Conservation (phyloP, 2,888 invertebrate genomes). For the Standfussiana lucernea region DNA sequence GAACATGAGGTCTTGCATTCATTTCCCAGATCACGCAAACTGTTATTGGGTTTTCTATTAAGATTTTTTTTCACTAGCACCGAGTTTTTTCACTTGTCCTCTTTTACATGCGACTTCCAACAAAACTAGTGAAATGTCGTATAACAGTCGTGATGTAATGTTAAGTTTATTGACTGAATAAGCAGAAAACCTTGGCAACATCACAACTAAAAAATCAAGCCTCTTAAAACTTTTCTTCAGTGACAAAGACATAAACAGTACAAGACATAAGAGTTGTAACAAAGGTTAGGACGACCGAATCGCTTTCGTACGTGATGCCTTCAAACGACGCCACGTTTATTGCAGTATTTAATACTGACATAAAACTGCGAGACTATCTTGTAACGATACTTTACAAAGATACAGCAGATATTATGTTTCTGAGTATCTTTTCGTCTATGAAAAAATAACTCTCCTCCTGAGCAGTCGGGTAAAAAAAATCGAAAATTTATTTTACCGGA, state of each 20-base stretch:
- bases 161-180: neutral
- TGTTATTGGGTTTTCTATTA: too few species aligned
- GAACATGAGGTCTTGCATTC: too few species aligned
- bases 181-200: neutral
- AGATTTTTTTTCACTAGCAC: too few species aligned
- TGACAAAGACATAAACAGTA: conserved; percentile 3
- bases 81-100: too few species aligned
- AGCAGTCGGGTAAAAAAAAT: too few species aligned
- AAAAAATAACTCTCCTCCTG: too few species aligned
- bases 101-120: neutral
- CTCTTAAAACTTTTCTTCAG: neutral
- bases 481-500: too few species aligned
- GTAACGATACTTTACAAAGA: conserved; percentile 36
- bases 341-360: conserved; percentile 46
- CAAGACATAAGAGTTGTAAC: conserved; percentile 9
- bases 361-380: conserved; percentile 49
- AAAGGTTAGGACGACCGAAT: conserved; percentile 19
- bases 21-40: too few species aligned
- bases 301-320: conserved; percentile 47
- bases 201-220: neutral
- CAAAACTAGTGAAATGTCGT: neutral
- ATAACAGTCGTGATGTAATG: neutral
- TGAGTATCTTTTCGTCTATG: neutral
- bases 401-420: conserved; percentile 23
- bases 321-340: conserved; percentile 45